Conservation (phyloP, 2,888 invertebrate genomes). For the Dichetophora obliterata region DNA sequence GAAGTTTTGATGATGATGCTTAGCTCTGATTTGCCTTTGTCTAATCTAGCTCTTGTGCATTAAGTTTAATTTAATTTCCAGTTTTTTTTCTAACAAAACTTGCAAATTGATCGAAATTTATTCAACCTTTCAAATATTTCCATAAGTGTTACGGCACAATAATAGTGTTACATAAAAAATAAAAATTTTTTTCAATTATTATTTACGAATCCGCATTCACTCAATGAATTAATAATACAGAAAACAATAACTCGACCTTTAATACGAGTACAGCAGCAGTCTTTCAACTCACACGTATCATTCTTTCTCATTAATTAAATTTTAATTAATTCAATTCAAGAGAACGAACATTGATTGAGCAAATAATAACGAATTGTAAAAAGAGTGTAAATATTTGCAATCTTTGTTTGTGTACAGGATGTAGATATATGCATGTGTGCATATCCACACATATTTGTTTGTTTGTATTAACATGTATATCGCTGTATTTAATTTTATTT, state of each 20-base stretch:
- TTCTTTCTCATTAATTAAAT: constrained; percentile 32
- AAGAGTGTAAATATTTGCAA: constrained; percentile 12
- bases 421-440: not conserved
- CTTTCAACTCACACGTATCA: not conserved
- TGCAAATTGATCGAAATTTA: too few relatives aligned
- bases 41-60: too few relatives aligned
- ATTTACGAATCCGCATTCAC: not conserved
- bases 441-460: not conserved
- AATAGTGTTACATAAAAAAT: too few relatives aligned
- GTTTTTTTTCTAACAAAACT: too few relatives aligned
- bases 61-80: too few relatives aligned
- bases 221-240: not conserved
- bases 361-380: not conserved
- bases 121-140: too few relatives aligned
- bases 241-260: not conserved
- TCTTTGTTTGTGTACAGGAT: not conserved
- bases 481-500: not conserved
- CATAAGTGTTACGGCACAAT: too few relatives aligned
- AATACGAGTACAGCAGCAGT: not conserved
- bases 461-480: not conserved
- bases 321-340: constrained; percentile 23
- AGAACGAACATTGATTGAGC: constrained; percentile 1
- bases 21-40: too few relatives aligned
- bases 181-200: too few relatives aligned
- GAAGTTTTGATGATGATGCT: too few relatives aligned